These are phyloP conservation scores for Cheilosia impressa DNA, from an alignment of 2,888 invertebrate genomes.

Conservation along the genomic window DNA sequence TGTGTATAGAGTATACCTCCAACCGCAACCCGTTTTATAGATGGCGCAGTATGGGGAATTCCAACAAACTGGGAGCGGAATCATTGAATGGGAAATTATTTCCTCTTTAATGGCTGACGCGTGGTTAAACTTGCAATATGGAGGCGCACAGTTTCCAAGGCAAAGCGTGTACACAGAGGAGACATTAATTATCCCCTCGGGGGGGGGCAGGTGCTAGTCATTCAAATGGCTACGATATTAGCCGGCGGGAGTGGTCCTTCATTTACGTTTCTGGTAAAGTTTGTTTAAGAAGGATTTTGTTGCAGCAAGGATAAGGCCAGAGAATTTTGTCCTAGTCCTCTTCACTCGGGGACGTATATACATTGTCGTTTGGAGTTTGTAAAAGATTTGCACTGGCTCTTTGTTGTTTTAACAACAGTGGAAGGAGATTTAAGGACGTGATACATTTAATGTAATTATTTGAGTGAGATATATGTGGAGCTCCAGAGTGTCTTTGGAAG, in stretches of 20 bases:
- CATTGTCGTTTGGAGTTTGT: constrained; percentile 3
- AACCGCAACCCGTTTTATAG: neutral
- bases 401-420: neutral
- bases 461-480: too few species aligned
- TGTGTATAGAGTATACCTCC: neutral
- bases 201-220: constrained; percentile 26
- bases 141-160: constrained; percentile 15
- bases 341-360: neutral
- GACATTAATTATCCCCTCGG: constrained; percentile 57
- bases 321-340: neutral
- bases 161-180: constrained; percentile 13
- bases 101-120: constrained; percentile 61
- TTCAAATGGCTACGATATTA: constrained; percentile 50
- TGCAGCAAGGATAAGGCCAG: constrained; percentile 16
- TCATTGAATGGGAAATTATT: constrained; percentile 69
- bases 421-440: neutral
- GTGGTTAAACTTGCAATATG: constrained; percentile 61
- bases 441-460: too few species aligned
- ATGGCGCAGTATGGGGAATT: neutral
- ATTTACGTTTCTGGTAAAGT: constrained; percentile 50
- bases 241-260: constrained; percentile 42
- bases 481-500: too few species aligned
- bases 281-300: constrained; percentile 33
- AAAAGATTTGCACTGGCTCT: constrained; percentile 7
- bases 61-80: constrained; percentile 28